phyloP scores from a whole-genome alignment of 2,888 invertebrate genomes.

The Ecliptopera silaceata region DNA sequence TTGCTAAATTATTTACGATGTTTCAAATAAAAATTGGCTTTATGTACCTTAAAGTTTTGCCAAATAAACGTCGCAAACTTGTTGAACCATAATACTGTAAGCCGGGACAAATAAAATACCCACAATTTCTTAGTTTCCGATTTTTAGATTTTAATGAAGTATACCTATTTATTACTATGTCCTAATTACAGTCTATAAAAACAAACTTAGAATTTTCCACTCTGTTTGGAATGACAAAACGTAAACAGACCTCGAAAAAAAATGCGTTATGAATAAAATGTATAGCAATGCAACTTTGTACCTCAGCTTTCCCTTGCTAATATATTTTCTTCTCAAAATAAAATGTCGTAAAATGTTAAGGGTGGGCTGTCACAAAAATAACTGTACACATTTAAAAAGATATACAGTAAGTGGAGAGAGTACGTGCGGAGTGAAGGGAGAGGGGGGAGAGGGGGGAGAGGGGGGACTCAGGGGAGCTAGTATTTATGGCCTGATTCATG shows the following conservation, averaged over 20 bases:
- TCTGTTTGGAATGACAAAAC: not conserved
- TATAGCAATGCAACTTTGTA: constrained; percentile 24
- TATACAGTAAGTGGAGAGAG: constrained; percentile 64
- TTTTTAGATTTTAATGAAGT: no score
- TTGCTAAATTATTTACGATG: no score
- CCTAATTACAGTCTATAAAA: no score
- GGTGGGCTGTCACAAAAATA: constrained; percentile 76
- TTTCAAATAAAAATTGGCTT: no score
- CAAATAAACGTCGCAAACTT: no score
- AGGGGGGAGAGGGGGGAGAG: not conserved
- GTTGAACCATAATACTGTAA: no score
- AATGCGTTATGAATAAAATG: constrained; percentile 22
- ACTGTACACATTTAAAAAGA: constrained; percentile 74
- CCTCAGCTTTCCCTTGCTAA: constrained; percentile 26
- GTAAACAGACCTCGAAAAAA: constrained; percentile 14
- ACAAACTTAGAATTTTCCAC: not conserved
- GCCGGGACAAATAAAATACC: no score
- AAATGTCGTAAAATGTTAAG: constrained; percentile 56
- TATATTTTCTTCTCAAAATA: constrained; percentile 44
- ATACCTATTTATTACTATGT: not conserved
- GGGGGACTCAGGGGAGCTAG: not conserved
- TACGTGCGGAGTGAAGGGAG: constrained; percentile 53
- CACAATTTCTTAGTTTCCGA: no score
- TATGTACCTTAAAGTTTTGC: no score
- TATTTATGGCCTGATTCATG: constrained; percentile 25